Evolutionary conservation across 2,113 vertebrate species (phyloP).

Genomic region (Arothron firmamentum): DNA sequence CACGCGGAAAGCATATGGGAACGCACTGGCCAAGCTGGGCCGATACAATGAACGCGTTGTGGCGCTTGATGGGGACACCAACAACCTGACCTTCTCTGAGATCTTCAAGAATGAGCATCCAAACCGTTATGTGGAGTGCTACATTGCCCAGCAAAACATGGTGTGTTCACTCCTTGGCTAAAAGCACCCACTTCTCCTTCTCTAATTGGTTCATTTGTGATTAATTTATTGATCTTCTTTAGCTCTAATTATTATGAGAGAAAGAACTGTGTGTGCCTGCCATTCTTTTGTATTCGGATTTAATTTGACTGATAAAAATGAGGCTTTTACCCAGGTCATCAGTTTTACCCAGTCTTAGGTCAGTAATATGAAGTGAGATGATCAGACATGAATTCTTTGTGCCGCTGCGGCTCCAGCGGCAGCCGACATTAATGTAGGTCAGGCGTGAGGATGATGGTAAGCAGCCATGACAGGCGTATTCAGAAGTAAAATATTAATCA

Average conservation of each 20-base stretch:
- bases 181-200: not conserved
- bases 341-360: slow-evolving; percentile 1
- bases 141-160: slow-evolving; percentile 96
- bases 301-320: not conserved
- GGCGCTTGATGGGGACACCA: slow-evolving; percentile 90
- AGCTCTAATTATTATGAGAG: too few species aligned
- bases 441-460: slow-evolving; percentile 57
- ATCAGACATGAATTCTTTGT: slow-evolving; percentile 15
- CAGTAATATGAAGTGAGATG: slow-evolving; percentile 12
- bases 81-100: slow-evolving; percentile 92
- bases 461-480: slow-evolving; percentile 58
- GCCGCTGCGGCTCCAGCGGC: slow-evolving; percentile 23
- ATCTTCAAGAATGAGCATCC: slow-evolving; percentile 93
- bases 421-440: slow-evolving; percentile 59
- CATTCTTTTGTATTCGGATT: too few species aligned
- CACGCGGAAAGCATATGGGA: slow-evolving; percentile 89
- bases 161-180: slow-evolving; percentile 58
- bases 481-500: slow-evolving; percentile 71
- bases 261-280: too few species aligned
- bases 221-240: too few species aligned
- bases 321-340: not conserved
- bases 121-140: slow-evolving; percentile 90
- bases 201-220: too few species aligned
- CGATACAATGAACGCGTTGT: slow-evolving; percentile 85
- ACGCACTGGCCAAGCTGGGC: slow-evolving; percentile 87